These are phyloP conservation scores for Noctua janthe DNA, from an alignment of 2,888 invertebrate species.

Conservation along the genomic window DNA sequence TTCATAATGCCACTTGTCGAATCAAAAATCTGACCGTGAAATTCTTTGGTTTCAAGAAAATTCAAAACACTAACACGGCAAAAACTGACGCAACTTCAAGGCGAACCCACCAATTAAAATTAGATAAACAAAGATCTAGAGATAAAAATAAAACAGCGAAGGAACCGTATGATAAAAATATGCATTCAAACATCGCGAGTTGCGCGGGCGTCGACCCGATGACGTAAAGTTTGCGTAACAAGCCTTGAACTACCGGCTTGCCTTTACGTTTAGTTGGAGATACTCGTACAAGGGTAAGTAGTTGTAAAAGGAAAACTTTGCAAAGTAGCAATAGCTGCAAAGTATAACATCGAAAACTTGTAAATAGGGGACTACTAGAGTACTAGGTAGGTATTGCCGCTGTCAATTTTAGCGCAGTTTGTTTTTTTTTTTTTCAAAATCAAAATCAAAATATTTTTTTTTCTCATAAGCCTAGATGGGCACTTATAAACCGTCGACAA, in stretches of 20 bases:
- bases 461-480: too few relatives aligned
- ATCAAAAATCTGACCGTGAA: background rate
- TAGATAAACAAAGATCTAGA: conserved; percentile 30
- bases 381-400: background rate
- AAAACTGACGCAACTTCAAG: conserved; percentile 9
- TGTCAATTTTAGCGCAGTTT: background rate
- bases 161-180: conserved; percentile 54
- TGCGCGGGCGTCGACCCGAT: conserved; percentile 66
- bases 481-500: too few relatives aligned
- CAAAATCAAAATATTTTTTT: too few relatives aligned
- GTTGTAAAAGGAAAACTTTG: background rate
- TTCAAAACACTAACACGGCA: background rate
- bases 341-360: background rate
- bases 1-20: background rate
- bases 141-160: conserved; percentile 48
- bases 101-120: conserved; percentile 31
- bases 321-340: background rate
- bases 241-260: conserved; percentile 67
- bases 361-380: background rate
- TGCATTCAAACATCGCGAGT: conserved; percentile 54
- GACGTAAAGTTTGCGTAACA: conserved; percentile 66
- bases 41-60: background rate
- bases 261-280: conserved; percentile 23
- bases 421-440: background rate
- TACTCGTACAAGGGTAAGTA: conserved; percentile 53